phyloP scores from a whole-genome alignment of 2,797 vertebrate species.

The Cirrhinus molitorella region DNA sequence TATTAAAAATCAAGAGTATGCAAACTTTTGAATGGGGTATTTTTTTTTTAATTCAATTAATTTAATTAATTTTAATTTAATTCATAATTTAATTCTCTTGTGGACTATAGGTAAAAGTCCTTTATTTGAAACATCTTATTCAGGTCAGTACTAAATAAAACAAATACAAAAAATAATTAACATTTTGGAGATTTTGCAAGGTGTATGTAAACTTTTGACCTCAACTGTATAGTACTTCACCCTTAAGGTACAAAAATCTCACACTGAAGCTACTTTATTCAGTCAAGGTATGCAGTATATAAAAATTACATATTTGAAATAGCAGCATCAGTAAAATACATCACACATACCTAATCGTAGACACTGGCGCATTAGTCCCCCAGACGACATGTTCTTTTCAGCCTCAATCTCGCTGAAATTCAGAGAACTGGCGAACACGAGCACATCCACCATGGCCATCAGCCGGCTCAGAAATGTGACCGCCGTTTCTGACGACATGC shows the following conservation, averaged over 20 bases:
- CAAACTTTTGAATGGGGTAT: too few relatives aligned
- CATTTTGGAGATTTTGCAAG: too few relatives aligned
- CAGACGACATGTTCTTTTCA: constrained; percentile 99
- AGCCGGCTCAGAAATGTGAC: constrained; percentile 95
- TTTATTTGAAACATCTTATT: too few relatives aligned
- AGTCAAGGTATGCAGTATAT: background rate
- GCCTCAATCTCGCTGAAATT: constrained; percentile 99
- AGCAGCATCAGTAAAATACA: background rate
- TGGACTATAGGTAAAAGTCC: too few relatives aligned
- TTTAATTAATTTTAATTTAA: too few relatives aligned
- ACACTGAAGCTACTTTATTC: background rate
- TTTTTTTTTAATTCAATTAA: too few relatives aligned
- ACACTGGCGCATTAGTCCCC: constrained; percentile 97
- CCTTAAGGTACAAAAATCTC: background rate
- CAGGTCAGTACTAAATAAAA: too few relatives aligned
- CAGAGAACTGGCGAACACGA: constrained; percentile 97
- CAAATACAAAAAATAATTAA: too few relatives aligned
- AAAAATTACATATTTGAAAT: background rate
- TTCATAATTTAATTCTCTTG: too few relatives aligned
- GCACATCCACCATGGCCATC: constrained; percentile 98
- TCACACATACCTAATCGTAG: constrained; percentile 61
- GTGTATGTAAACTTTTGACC: too few relatives aligned
- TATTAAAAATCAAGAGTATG: too few relatives aligned
- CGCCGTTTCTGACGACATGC: constrained; percentile 96
- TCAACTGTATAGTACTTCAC: background rate